These are phyloP conservation scores for Xenus cinereus DNA, from an alignment of 2,113 vertebrate species.

Conservation along the genomic window DNA sequence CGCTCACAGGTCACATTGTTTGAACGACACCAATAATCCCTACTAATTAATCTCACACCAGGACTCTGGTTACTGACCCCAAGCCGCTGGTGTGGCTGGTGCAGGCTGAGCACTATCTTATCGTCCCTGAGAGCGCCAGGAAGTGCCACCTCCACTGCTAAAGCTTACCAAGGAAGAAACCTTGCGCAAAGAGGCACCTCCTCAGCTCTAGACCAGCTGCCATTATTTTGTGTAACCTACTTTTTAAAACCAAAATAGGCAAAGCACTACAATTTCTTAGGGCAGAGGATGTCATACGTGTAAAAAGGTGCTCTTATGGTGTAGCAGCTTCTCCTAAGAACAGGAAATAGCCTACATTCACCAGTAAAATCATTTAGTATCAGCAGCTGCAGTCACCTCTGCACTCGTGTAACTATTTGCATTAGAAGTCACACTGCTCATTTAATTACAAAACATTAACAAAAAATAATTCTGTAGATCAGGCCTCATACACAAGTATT, in stretches of 20 bases:
- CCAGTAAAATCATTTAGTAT: not conserved
- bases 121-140: not conserved
- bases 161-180: not conserved
- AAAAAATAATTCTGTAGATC: not conserved
- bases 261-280: not conserved
- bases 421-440: not conserved
- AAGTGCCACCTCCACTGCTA: not conserved
- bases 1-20: not conserved
- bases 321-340: not conserved
- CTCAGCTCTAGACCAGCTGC: not conserved
- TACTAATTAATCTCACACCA: not conserved
- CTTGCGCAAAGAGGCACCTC: not conserved
- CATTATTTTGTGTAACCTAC: not conserved
- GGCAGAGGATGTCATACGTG: not conserved
- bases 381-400: not conserved
- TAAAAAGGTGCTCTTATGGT: not conserved
- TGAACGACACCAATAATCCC: not conserved
- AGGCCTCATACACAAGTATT: not conserved
- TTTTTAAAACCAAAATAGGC: not conserved
- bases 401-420: not conserved
- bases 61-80: not conserved
- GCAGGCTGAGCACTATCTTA: not conserved
- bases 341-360: not conserved
- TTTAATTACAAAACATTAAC: not conserved
- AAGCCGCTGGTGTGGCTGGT: not conserved